Evolutionary conservation across 2,113 vertebrate genomes (phyloP).

Genomic region (Meleagris gallopavo): DNA sequence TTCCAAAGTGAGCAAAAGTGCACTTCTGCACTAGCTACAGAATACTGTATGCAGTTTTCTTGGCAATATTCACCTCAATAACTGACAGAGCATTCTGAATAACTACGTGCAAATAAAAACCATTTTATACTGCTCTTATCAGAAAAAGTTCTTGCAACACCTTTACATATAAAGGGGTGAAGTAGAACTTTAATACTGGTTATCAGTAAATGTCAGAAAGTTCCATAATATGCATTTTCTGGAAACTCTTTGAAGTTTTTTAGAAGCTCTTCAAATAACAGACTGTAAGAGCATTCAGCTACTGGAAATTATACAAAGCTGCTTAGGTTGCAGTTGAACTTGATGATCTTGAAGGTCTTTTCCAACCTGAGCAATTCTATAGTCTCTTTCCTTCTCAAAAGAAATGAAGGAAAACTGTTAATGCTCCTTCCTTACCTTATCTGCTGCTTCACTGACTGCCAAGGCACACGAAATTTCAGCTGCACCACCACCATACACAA

Average conservation of each 20-base stretch:
- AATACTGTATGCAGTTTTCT: background rate
- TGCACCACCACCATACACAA: slow-evolving; percentile 95
- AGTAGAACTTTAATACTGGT: background rate
- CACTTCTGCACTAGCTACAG: background rate
- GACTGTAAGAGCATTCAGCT: background rate
- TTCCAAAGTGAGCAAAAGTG: background rate
- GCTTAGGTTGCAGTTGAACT: background rate
- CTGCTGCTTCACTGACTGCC: slow-evolving; percentile 91
- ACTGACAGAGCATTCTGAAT: accelerated
- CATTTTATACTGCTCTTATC: background rate
- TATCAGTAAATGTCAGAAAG: background rate
- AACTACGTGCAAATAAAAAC: background rate
- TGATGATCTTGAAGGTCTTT: too few species aligned
- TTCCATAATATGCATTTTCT: background rate
- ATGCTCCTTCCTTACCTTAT: slow-evolving; percentile 83
- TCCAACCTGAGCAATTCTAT: too few species aligned
- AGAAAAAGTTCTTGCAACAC: background rate
- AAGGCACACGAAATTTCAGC: slow-evolving; percentile 94
- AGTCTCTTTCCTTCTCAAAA: background rate
- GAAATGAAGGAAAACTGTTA: background rate
- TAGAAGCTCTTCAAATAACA: background rate
- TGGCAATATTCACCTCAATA: background rate
- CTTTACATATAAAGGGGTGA: background rate
- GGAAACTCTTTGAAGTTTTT: background rate
- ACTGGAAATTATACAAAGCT: background rate